Evolutionary conservation across 1,140 invertebrate species (phyloP).

Genomic region (Pogonognathellus flavescens): DNA sequence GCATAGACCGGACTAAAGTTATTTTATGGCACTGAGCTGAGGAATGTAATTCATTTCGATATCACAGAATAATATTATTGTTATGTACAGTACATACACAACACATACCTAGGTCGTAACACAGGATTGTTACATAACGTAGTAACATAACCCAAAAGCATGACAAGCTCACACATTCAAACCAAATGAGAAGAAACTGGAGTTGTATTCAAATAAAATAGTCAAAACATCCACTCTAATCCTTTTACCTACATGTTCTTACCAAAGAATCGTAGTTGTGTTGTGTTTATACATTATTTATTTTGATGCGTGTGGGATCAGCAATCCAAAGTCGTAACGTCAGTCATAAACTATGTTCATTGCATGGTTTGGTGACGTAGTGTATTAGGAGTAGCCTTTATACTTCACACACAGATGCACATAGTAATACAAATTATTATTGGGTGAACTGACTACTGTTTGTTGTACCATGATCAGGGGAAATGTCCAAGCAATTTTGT

Average conservation of each 20-base stretch:
- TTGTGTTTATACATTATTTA: constrained; percentile 30
- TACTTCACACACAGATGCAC: too few species aligned
- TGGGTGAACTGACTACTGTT: constrained; percentile 20
- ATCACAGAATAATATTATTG: neutral
- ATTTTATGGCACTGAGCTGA: constrained; percentile 38
- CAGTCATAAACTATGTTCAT: neutral
- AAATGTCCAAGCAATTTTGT: neutral
- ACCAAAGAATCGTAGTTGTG: neutral
- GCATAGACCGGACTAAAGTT: constrained; percentile 15
- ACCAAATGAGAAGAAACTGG: too few species aligned
- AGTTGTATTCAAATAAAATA: neutral
- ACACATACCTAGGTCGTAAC: too few species aligned
- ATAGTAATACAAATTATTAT: too few species aligned
- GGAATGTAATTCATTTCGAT: constrained; percentile 49
- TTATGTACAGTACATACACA: too few species aligned
- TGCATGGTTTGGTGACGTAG: neutral
- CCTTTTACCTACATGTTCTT: constrained; percentile 22
- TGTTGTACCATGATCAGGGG: neutral
- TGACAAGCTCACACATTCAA: too few species aligned
- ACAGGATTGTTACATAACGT: too few species aligned
- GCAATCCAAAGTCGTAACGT: constrained; percentile 19
- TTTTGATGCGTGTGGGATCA: constrained; percentile 45
- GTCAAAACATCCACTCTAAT: constrained; percentile 3
- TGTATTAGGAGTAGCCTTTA: too few species aligned
- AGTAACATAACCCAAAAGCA: too few species aligned